phyloP scores from a whole-genome alignment of 2,113 vertebrate genomes.

The Baryphthengus martii region DNA sequence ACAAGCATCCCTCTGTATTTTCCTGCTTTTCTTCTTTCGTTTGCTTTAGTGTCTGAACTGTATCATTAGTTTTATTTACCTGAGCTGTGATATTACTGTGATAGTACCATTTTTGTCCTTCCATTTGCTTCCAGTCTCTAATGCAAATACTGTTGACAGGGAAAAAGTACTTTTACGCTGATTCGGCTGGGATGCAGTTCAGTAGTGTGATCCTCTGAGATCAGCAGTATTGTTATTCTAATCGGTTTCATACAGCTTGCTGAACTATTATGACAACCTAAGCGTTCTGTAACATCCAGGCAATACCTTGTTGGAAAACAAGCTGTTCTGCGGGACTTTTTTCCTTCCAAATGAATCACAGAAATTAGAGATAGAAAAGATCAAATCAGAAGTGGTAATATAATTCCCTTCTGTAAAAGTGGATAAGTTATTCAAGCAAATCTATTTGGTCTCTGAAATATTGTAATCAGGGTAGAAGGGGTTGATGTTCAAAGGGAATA shows the following conservation, averaged over 20 bases:
- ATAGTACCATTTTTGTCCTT: not conserved
- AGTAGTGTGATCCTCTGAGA: conserved; percentile 8
- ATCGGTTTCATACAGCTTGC: not conserved
- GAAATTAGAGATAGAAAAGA: conserved; percentile 36
- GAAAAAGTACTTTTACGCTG: not conserved
- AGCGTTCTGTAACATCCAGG: conserved; percentile 24
- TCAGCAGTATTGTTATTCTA: conserved; percentile 28
- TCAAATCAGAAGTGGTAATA: conserved; percentile 2
- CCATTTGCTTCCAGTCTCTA: not conserved
- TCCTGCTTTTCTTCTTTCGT: not conserved
- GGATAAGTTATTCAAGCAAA: conserved; percentile 47
- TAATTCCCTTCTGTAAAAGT: conserved; percentile 47
- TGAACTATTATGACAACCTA: not conserved
- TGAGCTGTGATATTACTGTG: not conserved
- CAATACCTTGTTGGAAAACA: conserved; percentile 15
- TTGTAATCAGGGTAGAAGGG: not conserved
- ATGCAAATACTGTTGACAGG: not conserved
- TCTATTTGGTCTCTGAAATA: conserved; percentile 18
- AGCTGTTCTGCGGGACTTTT: not conserved
- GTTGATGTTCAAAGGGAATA: not conserved
- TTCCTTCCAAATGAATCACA: not conserved
- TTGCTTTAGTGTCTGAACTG: not conserved
- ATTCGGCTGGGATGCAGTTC: not conserved
- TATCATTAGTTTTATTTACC: not conserved
- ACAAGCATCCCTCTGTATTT: not conserved